Base-by-base conservation (phyloP, 2,888 invertebrate genomes). In the Drosophila algonquin region DNA sequence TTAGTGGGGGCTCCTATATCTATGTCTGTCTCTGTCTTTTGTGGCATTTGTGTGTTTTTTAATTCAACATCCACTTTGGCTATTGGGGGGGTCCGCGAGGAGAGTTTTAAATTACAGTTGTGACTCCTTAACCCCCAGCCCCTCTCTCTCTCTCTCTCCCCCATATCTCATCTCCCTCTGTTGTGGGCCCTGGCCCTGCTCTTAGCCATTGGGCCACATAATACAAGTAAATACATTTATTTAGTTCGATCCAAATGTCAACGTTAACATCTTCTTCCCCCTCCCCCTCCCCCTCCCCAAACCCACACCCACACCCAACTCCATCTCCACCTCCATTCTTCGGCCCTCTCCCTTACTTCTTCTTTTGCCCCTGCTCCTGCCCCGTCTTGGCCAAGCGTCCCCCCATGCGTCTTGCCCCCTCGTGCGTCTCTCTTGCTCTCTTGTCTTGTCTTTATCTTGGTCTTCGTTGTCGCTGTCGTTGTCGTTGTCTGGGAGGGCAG, bases 211-310 rank as follows among this genome's bases (percentile, higher is more conserved):
- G 30, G 52, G 46, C 48, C 64, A 69, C 30, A 50, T 63, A 63
- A 65, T 63, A 77, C 72, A 81, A 77, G 82, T 84, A 83, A 83
- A 79, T 86, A 79, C 74, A 86, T 81, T 81, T 81, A 87, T 84
- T 81, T 84, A 83, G 84, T 83, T 83, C 83, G 83, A 83, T 83
- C 84, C 80, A 75, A 65, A 80, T 69, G 57, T 63, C 63, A 73
- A 62, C 62, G 55, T 68, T 68, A 68, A 74, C 76, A 76, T 73
- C 76, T 75, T 72, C 62, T 27, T 57, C 55, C 14, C 53, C 47
- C 14, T 1, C 40, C 32, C 16, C 14, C 0, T 16, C 10, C n/a
- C 3, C 52, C 3, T 6, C 12, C 30, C 32, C 14, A 5, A 0
- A 3, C 5, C 24, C 24, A 5, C 24, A 21, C 21, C 21, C 21